Evolutionary conservation across 2,888 invertebrate genomes (phyloP).

Genomic region (Eupithecia exiguata): DNA sequence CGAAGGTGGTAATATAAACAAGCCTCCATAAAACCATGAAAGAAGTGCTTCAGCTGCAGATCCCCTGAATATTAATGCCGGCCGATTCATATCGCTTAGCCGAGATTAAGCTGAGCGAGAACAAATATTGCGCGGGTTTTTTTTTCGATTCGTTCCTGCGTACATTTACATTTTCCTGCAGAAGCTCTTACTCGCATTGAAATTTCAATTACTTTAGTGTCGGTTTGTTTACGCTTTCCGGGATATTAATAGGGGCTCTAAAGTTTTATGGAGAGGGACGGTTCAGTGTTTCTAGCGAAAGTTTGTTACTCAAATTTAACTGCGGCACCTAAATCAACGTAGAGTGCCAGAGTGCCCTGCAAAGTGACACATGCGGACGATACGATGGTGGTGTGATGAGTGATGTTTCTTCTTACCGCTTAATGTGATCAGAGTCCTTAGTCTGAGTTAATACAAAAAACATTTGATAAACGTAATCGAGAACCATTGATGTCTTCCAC

Average conservation of each 20-base stretch:
- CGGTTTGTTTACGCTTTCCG: slow-evolving; percentile 39
- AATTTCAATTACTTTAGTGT: slow-evolving; percentile 44
- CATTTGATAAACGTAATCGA: too few relatives aligned
- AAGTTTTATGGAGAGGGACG: slow-evolving; percentile 9
- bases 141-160: slow-evolving; percentile 41
- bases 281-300: slow-evolving; percentile 5
- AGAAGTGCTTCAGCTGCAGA: slow-evolving; percentile 30
- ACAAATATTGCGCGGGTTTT: slow-evolving; percentile 45
- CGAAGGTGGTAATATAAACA: not conserved
- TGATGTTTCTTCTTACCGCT: not conserved
- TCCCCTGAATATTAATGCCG: slow-evolving; percentile 37
- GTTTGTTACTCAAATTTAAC: slow-evolving; percentile 9
- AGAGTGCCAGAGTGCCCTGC: not conserved
- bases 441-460: too few relatives aligned
- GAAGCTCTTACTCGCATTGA: slow-evolving; percentile 44
- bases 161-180: slow-evolving; percentile 43
- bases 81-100: slow-evolving; percentile 45
- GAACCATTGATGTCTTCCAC: too few relatives aligned
- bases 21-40: slow-evolving; percentile 12
- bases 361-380: not conserved
- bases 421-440: not conserved
- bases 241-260: slow-evolving; percentile 29
- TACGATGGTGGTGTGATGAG: not conserved
- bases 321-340: slow-evolving; percentile 4
- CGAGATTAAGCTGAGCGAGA: slow-evolving; percentile 46